phyloP scores from a whole-genome alignment of 2,888 invertebrate species.

The Nymphalis c-album region DNA sequence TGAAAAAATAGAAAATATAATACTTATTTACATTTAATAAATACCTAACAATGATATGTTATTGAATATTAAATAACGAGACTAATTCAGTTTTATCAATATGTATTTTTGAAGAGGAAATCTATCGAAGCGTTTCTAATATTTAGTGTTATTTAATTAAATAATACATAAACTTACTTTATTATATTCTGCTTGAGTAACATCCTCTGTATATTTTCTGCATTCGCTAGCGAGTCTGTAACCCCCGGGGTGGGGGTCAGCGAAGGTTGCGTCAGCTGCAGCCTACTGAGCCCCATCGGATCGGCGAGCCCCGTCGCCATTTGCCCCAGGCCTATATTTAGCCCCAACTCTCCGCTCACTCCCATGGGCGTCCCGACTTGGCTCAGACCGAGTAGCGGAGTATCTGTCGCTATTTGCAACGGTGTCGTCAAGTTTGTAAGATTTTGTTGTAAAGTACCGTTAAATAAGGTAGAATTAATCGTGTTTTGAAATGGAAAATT shows the following conservation, averaged over 20 bases:
- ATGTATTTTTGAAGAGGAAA: no score
- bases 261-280: conserved; percentile 49
- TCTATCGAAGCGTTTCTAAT: neutral
- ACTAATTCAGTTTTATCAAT: no score
- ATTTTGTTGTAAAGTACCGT: conserved; percentile 52
- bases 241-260: conserved; percentile 56
- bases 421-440: conserved; percentile 63
- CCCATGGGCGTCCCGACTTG: conserved; percentile 67
- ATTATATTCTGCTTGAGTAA: conserved; percentile 77
- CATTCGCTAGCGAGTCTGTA: conserved; percentile 56
- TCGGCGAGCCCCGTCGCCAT: conserved; percentile 42
- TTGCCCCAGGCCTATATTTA: conserved; percentile 47
- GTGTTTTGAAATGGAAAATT: conserved; percentile 43
- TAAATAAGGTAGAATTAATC: conserved; percentile 49
- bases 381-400: conserved; percentile 61
- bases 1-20: conserved; percentile 40
- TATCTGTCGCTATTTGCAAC: conserved; percentile 70
- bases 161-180: conserved; percentile 58
- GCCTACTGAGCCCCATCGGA: conserved; percentile 45
- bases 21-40: no score
- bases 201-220: conserved; percentile 77
- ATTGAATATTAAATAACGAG: no score
- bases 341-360: conserved; percentile 55
- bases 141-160: neutral
- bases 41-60: no score